phyloP scores from a whole-genome alignment of 2,113 vertebrate genomes.

The Carettochelys insculpta region DNA sequence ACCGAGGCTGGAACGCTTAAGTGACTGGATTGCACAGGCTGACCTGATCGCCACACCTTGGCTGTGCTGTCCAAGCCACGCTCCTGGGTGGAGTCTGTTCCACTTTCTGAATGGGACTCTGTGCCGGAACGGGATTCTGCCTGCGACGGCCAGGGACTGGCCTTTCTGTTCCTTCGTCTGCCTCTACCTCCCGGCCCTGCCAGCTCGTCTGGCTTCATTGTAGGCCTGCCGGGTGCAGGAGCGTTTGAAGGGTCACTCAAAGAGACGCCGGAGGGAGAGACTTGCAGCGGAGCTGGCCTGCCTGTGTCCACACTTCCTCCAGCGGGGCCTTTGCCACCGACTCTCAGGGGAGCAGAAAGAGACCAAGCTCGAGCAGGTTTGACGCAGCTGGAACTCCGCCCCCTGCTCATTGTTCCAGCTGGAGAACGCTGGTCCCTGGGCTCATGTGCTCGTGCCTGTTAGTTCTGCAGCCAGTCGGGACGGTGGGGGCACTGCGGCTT shows the following conservation, averaged over 20 bases:
- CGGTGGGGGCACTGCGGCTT: background rate
- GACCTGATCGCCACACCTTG: background rate
- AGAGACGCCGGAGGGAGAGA: accelerated
- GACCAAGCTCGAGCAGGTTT: background rate
- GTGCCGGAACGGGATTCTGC: background rate
- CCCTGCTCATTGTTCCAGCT: background rate
- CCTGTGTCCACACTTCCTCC: background rate
- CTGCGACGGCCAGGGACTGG: background rate
- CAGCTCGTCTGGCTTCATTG: background rate
- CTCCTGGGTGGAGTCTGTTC: background rate
- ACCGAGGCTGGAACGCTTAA: background rate
- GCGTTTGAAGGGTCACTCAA: background rate
- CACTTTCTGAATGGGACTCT: background rate
- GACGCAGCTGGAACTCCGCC: background rate
- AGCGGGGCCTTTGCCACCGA: background rate
- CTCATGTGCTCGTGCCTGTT: background rate
- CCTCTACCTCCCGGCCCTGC: background rate
- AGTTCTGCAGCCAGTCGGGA: background rate
- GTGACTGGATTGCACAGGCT: background rate
- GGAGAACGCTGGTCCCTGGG: too few species aligned
- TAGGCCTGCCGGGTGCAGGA: accelerated
- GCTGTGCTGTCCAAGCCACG: background rate
- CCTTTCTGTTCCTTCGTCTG: accelerated
- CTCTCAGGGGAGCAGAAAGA: background rate
- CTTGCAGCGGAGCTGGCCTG: background rate